Percentiles rank a stretch among this genome's conserved stretches.
Evolutionary conservation across 2,888 invertebrate species (phyloP).

Genomic region (Pseudococcus jackbeardsleyi): DNA sequence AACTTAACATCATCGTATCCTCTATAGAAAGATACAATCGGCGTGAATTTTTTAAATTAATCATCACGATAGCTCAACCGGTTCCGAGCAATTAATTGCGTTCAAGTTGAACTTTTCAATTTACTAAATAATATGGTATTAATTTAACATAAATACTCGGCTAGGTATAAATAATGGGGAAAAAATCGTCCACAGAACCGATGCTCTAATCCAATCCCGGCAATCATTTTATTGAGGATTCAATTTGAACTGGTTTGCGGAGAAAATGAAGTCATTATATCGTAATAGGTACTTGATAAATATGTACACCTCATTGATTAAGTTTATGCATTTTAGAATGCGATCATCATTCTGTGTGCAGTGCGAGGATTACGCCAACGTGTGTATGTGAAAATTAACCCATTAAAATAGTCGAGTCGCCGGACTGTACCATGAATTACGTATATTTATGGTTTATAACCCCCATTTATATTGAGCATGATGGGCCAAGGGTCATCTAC

Average conservation of each 20-base stretch:
- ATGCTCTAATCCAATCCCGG: background rate
- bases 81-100: conserved; percentile 38
- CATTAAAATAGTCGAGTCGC: background rate
- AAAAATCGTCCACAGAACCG: background rate
- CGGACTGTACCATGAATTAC: background rate
- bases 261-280: conserved; percentile 36
- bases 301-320: background rate
- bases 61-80: background rate
- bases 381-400: background rate
- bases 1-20: background rate
- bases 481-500: background rate
- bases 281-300: conserved; percentile 30
- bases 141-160: conserved; percentile 22
- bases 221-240: conserved; percentile 7
- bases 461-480: background rate
- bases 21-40: background rate
- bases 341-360: background rate
- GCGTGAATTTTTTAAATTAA: conserved; percentile 41
- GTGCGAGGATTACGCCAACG: background rate
- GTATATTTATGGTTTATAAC: background rate
- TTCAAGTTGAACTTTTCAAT: conserved; percentile 45
- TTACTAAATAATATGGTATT: conserved; percentile 43
- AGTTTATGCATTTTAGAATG: background rate
- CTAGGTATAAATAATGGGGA: background rate
- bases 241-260: conserved; percentile 3